Conservation (phyloP, 2,888 invertebrate genomes). For the Papilio gigon region DNA sequence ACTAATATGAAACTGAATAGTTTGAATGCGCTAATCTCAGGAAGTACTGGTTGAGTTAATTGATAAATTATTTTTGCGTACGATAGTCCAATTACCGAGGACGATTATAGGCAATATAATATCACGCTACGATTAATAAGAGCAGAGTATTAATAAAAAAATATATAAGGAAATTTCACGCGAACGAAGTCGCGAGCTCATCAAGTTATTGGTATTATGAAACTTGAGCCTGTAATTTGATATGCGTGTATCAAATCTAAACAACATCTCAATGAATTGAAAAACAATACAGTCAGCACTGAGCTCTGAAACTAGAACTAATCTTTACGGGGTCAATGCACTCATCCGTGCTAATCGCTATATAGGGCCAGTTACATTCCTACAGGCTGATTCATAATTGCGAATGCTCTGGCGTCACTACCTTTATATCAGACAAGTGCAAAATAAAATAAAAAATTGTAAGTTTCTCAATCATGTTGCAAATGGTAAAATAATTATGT, state of each 20-base stretch:
- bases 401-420: neutral
- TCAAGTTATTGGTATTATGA: neutral
- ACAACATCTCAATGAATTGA: slow-evolving; percentile 12
- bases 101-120: too few species aligned
- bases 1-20: too few species aligned
- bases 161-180: too few species aligned
- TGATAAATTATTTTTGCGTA: too few species aligned
- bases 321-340: slow-evolving; percentile 33
- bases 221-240: slow-evolving; percentile 14
- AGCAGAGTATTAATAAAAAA: too few species aligned
- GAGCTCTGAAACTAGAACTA: slow-evolving; percentile 35
- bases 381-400: slow-evolving; percentile 31
- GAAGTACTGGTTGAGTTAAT: too few species aligned
- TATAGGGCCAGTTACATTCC: slow-evolving; percentile 39
- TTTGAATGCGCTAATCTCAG: too few species aligned
- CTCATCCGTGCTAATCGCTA: slow-evolving; percentile 37
- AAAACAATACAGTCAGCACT: slow-evolving; percentile 19
- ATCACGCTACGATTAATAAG: too few species aligned
- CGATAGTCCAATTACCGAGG: too few species aligned
- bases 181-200: too few species aligned
- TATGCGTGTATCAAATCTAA: neutral
- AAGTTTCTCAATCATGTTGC: too few species aligned
- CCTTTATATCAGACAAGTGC: neutral
- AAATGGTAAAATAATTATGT: too few species aligned
- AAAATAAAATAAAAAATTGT: neutral